Evolutionary conservation across 2,888 invertebrate genomes (phyloP).

Genomic region (Sarcophaga variegata): DNA sequence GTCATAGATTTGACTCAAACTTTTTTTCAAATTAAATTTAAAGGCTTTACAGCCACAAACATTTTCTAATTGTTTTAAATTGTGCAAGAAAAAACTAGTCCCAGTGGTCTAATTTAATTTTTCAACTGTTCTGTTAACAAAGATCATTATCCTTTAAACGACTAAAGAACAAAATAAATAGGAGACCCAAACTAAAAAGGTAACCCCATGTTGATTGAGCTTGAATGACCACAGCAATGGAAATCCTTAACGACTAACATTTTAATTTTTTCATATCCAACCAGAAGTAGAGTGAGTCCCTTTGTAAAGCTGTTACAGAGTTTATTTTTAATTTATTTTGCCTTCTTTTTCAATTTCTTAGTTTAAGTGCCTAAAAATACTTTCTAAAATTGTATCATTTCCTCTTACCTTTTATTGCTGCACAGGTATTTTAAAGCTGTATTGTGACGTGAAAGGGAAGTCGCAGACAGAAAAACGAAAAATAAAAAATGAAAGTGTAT

Average conservation of each 20-base stretch:
- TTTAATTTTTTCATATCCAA: constrained; percentile 5
- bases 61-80: too few relatives aligned
- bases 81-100: too few relatives aligned
- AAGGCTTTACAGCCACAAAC: too few relatives aligned
- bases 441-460: constrained; percentile 10
- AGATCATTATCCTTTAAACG: too few relatives aligned
- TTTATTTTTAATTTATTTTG: not conserved
- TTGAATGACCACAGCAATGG: not conserved
- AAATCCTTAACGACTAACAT: constrained; percentile 22
- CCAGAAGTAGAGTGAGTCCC: too few relatives aligned
- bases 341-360: not conserved
- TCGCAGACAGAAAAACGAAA: constrained; percentile 16
- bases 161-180: constrained; percentile 13
- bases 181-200: constrained; percentile 12
- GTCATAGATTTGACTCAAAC: too few relatives aligned
- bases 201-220: constrained; percentile 13
- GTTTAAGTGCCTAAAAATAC: constrained; percentile 35
- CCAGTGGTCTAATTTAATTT: too few relatives aligned
- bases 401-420: constrained; percentile 14
- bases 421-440: constrained; percentile 23
- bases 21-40: too few relatives aligned
- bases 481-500: not conserved
- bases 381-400: constrained; percentile 38
- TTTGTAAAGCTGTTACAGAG: not conserved
- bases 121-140: too few relatives aligned